Conservation (phyloP, 2,888 invertebrate species). For the Oligia fasciuncula region DNA sequence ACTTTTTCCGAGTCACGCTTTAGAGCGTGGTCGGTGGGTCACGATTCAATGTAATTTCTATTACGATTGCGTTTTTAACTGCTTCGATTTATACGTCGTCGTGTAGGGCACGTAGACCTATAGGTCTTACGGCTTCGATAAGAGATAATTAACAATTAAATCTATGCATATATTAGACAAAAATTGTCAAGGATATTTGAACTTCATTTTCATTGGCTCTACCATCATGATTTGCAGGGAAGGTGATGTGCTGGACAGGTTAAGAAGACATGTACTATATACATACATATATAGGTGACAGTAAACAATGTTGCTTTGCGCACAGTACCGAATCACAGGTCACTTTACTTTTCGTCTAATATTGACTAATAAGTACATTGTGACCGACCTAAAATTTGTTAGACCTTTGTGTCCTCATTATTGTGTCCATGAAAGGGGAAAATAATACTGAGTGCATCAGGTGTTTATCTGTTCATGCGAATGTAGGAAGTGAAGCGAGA, state of each 20-base stretch:
- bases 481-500: conserved; percentile 37
- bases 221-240: not conserved
- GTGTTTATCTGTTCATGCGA: conserved; percentile 38
- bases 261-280: not conserved
- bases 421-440: conserved; percentile 17
- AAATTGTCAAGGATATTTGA: not conserved
- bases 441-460: conserved; percentile 31
- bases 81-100: conserved; percentile 14
- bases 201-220: not conserved
- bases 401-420: not conserved
- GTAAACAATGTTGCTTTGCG: not conserved
- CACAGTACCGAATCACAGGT: not conserved
- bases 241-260: not conserved
- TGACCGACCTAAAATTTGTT: not conserved
- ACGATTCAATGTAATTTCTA: conserved; percentile 63
- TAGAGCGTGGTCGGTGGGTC: conserved; percentile 46
- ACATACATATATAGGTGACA: not conserved
- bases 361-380: not conserved
- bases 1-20: conserved; percentile 66
- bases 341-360: not conserved
- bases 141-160: not conserved
- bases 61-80: conserved; percentile 30
- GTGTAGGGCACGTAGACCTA: not conserved
- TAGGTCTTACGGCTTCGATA: not conserved
- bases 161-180: not conserved